These are phyloP conservation scores for Orientallactaga sibirica DNA, from an alignment of 2,797 vertebrate genomes.

Conservation along the genomic window DNA sequence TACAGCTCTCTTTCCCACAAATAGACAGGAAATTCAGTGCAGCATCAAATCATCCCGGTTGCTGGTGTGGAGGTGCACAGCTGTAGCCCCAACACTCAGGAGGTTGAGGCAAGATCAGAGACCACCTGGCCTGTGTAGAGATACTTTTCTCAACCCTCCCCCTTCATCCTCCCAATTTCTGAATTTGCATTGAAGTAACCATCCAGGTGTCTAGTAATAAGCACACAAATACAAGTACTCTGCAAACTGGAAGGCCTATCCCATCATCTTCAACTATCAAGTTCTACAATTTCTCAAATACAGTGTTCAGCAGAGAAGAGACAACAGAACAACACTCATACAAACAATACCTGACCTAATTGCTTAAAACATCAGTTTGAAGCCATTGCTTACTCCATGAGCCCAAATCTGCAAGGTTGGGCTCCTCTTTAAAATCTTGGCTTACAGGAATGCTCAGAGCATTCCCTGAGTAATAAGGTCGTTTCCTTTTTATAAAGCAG, in stretches of 20 bases:
- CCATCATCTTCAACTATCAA: background rate
- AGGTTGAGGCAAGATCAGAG: background rate
- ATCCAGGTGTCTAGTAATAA: background rate
- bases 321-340: background rate
- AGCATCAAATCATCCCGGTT: conserved; percentile 12
- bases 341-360: background rate
- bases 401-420: background rate
- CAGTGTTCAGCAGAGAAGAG: conserved; percentile 31
- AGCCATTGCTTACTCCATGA: background rate
- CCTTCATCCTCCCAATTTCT: background rate
- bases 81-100: background rate
- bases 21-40: background rate
- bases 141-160: background rate
- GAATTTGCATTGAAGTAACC: background rate
- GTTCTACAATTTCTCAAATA: conserved; percentile 25
- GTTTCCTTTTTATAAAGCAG: background rate
- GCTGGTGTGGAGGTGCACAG: background rate
- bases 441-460: background rate
- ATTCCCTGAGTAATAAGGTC: background rate
- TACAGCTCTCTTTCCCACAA: background rate
- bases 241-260: background rate
- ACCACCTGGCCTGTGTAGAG: background rate
- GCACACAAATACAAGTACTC: background rate
- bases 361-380: background rate
- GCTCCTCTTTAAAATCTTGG: background rate